phyloP scores from a whole-genome alignment of 2,888 invertebrate species.

The Tinea semifulvella region DNA sequence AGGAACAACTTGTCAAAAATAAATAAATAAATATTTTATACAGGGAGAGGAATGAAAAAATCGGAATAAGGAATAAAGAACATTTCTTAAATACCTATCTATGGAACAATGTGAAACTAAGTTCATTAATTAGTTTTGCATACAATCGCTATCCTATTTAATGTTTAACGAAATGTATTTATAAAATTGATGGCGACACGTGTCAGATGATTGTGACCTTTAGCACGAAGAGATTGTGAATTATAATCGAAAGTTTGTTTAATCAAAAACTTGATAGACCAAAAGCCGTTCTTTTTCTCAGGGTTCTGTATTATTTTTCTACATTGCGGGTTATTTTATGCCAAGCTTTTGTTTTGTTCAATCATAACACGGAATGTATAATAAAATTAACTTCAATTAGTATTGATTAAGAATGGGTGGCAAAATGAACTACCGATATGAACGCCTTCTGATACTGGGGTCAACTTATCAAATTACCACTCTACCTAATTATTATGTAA shows the following conservation, averaged over 20 bases:
- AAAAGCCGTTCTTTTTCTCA: too few species aligned
- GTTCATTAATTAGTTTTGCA: constrained; percentile 7
- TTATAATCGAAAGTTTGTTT: not conserved
- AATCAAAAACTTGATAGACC: not conserved
- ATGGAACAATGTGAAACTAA: not conserved
- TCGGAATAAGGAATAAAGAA: not conserved
- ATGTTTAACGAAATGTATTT: constrained; percentile 6
- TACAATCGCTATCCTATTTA: constrained; percentile 6
- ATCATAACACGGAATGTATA: too few species aligned
- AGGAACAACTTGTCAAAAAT: too few species aligned
- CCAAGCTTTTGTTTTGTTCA: too few species aligned
- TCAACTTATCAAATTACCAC: constrained; percentile 6
- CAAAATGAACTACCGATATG: not conserved
- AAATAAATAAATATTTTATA: too few species aligned
- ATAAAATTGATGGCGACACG: not conserved
- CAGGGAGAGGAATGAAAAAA: too few species aligned
- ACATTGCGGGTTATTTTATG: too few species aligned
- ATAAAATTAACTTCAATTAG: too few species aligned
- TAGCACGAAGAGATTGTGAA: not conserved
- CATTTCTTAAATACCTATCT: not conserved
- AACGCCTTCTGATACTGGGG: not conserved
- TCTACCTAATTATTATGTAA: too few species aligned
- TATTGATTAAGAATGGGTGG: not conserved
- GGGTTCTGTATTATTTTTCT: too few species aligned
- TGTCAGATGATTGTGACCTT: not conserved